These are phyloP conservation scores for Tinea trinotella DNA, from an alignment of 2,888 invertebrate genomes.

Conservation along the genomic window DNA sequence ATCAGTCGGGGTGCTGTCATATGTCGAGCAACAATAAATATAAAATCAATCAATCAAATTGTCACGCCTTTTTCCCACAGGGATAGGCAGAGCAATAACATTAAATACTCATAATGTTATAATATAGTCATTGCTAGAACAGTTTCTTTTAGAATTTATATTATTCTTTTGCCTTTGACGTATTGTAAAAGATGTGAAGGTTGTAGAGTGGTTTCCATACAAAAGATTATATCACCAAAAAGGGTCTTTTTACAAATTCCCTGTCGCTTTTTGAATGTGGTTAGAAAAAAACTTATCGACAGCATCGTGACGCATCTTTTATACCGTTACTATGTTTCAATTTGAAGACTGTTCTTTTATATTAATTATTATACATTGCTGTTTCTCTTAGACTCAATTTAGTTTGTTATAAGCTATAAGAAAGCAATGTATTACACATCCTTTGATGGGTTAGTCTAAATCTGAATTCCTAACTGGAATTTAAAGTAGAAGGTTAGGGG, in stretches of 20 bases:
- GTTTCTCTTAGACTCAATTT: not conserved
- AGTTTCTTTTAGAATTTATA: too few species aligned
- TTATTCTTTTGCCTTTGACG: too few species aligned
- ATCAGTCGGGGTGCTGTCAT: too few species aligned
- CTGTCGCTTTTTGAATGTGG: slow-evolving; percentile 14
- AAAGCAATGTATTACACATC: slow-evolving; percentile 16
- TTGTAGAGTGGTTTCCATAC: not conserved
- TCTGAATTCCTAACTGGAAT: too few species aligned
- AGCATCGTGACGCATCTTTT: slow-evolving; percentile 45
- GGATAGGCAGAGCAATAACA: too few species aligned
- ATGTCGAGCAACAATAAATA: too few species aligned
- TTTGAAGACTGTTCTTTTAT: not conserved
- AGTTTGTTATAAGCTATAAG: not conserved
- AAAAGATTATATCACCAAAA: slow-evolving; percentile 18
- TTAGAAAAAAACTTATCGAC: slow-evolving; percentile 42
- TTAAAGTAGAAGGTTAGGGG: slow-evolving; percentile 25
- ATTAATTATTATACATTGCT: not conserved
- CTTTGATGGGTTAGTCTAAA: slow-evolving; percentile 27
- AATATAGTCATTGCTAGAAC: too few species aligned
- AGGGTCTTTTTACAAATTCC: slow-evolving; percentile 20
- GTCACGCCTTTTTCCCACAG: too few species aligned
- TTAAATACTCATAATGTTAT: too few species aligned
- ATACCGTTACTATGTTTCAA: slow-evolving; percentile 23
- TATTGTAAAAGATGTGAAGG: not conserved
- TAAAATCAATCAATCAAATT: too few species aligned